Conservation (phyloP, 2,888 invertebrate genomes). For the Muschampia staudingeri region DNA sequence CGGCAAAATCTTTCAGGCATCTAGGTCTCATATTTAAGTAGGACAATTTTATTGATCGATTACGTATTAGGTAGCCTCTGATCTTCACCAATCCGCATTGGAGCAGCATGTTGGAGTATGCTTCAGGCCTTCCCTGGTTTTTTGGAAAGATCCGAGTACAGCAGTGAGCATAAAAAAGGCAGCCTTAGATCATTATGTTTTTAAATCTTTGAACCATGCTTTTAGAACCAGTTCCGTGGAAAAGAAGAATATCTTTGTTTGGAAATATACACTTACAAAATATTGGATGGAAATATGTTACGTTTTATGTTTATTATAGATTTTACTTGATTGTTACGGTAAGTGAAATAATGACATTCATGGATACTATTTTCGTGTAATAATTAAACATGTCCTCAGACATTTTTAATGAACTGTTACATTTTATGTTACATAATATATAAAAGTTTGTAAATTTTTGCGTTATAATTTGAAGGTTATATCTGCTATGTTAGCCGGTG, state of each 20-base stretch:
- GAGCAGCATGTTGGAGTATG: no score
- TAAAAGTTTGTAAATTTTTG: background rate
- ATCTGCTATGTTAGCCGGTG: constrained; percentile 76
- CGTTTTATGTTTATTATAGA: constrained; percentile 76
- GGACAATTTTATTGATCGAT: no score
- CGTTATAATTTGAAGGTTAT: constrained; percentile 72
- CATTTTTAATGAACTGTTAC: background rate
- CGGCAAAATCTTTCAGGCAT: no score
- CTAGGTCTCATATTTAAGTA: no score
- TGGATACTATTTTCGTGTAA: background rate
- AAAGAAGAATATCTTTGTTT: constrained; percentile 60
- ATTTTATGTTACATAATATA: background rate
- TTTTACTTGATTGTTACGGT: constrained; percentile 76
- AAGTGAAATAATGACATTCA: constrained; percentile 36
- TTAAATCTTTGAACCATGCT: background rate
- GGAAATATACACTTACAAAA: constrained; percentile 70
- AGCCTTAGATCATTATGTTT: no score
- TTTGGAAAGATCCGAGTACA: no score
- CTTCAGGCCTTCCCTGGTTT: no score
- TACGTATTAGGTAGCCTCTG: no score
- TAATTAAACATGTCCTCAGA: background rate
- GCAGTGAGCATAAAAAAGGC: no score
- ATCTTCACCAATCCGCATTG: no score
- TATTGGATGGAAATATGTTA: constrained; percentile 77
- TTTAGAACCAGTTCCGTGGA: constrained; percentile 74